Conservation (phyloP, 1,140 invertebrate genomes). For the Sitophilus oryzae region DNA sequence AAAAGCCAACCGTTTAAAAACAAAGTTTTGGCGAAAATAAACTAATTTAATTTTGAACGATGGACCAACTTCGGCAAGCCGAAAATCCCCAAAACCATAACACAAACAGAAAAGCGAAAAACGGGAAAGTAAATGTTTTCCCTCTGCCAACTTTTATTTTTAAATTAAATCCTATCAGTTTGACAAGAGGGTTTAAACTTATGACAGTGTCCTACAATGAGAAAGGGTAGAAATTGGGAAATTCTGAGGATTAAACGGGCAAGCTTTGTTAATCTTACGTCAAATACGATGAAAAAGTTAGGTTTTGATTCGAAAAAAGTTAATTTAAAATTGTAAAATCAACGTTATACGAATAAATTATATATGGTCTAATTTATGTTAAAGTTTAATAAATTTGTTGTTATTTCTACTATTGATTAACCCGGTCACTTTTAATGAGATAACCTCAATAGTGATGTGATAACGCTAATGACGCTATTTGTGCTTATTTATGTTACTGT, state of each 20-base stretch:
- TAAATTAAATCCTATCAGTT: conserved; percentile 26
- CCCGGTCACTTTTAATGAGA: no score
- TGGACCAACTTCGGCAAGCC: conserved; percentile 8
- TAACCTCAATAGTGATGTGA: no score
- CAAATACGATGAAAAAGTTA: no score
- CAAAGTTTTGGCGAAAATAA: conserved; percentile 3
- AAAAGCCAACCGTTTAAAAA: conserved; percentile 4
- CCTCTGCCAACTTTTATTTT: conserved; percentile 19
- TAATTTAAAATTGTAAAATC: no score
- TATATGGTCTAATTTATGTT: no score
- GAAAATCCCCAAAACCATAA: conserved; percentile 24
- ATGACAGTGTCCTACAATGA: conserved; percentile 5
- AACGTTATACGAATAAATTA: no score
- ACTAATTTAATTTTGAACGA: conserved; percentile 20
- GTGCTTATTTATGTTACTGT: no score
- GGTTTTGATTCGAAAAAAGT: no score
- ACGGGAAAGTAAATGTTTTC: conserved; percentile 20
- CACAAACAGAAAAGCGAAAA: conserved; percentile 22
- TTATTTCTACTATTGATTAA: no score
- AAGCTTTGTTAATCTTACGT: no score
- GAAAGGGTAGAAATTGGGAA: background rate
- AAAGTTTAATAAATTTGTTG: no score
- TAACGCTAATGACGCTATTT: no score
- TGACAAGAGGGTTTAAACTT: conserved; percentile 20
- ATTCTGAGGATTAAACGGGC: background rate